A percentile compares a stretch with the other conserved stretches of the same genome.
Conservation (phyloP, 1,140 invertebrate genomes). For the Ctenoplectra terminalis region DNA sequence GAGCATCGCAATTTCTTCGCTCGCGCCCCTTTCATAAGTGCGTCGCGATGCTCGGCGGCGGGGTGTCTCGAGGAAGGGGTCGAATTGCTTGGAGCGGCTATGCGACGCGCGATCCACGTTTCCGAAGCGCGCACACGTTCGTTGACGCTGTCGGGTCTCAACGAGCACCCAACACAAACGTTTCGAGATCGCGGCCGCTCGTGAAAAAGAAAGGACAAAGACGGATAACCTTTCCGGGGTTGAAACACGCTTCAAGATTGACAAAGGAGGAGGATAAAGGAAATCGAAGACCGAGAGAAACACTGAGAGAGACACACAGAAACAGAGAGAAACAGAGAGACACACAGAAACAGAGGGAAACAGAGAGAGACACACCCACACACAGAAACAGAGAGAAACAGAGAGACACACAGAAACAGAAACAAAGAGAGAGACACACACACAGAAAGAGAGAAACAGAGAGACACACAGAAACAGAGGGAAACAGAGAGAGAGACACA, state of each 20-base stretch:
- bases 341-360: no score
- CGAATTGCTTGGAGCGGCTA: constrained; percentile 35
- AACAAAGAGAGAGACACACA: no score
- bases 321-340: no score
- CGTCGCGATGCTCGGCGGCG: not conserved
- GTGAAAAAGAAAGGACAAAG: constrained; percentile 4
- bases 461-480: no score
- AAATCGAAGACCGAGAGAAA: no score
- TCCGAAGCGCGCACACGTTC: not conserved
- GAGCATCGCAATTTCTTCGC: not conserved
- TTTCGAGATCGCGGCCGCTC: not conserved
- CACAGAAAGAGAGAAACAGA: no score
- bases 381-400: no score
- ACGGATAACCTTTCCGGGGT: constrained; percentile 19
- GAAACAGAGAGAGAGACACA: no score
- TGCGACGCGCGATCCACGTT: constrained; percentile 48
- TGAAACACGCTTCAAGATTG: not conserved
- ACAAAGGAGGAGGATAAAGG: no score
- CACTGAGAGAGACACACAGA: no score
- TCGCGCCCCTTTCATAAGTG: not conserved
- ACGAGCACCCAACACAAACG: constrained; percentile 1
- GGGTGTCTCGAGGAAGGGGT: not conserved
- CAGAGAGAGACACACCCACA: no score
- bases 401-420: no score
- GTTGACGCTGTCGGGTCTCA: not conserved